A percentile compares a stretch with the other conserved stretches of the same genome.
Conservation (phyloP, 2,113 vertebrate species). For the Elaphurus davidianus region DNA sequence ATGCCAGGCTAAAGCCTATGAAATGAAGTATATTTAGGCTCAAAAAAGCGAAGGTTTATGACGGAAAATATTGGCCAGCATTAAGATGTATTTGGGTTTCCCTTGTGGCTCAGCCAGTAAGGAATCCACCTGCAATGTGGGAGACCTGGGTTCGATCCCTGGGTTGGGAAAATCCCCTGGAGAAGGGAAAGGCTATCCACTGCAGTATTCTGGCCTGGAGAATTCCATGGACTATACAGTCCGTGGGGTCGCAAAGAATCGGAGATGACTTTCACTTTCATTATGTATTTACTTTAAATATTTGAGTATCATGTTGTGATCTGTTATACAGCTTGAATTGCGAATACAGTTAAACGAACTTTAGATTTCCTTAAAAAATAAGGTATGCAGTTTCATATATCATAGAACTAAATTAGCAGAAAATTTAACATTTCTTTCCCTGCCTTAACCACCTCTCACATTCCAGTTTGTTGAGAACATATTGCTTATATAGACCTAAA, state of each 20-base stretch:
- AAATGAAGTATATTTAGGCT: background rate
- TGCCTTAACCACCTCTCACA: background rate
- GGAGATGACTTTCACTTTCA: background rate
- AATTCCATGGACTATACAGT: background rate
- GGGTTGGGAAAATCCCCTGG: background rate
- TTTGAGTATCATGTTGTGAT: background rate
- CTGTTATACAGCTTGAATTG: background rate
- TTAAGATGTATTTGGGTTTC: background rate
- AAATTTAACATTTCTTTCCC: background rate
- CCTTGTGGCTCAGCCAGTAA: background rate
- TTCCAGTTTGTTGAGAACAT: background rate
- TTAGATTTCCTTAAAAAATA: background rate
- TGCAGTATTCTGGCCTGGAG: background rate
- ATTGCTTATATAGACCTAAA: background rate
- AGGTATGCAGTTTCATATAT: background rate
- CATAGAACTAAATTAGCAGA: background rate
- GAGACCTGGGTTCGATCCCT: background rate
- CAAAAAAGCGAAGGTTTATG: background rate
- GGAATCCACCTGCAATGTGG: background rate
- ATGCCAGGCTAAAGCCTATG: background rate
- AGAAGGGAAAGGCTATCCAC: background rate
- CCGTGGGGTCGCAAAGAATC: background rate
- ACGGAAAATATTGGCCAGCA: background rate
- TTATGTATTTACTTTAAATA: slow-evolving; percentile 8
- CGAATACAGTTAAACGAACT: background rate